A percentile compares a stretch with the other conserved stretches of the same genome.
Conservation (phyloP, 92 coral and sea anemone genomes). For the Ricordea florida region DNA sequence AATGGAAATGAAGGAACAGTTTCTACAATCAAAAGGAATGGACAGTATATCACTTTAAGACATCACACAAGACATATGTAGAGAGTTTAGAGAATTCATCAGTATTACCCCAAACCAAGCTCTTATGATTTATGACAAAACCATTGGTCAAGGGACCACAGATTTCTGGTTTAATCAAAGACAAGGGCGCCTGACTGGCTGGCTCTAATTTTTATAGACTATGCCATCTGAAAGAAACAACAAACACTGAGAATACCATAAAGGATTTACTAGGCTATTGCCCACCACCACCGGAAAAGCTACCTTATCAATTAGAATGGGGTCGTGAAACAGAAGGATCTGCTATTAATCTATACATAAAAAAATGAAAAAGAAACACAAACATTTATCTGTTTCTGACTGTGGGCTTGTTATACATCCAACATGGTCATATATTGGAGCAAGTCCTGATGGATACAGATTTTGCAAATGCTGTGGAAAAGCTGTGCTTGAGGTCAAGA, state of each 20-base stretch:
- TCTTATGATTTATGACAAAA: slow-evolving; percentile 35
- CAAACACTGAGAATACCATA: slow-evolving; percentile 54
- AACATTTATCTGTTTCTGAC: background rate
- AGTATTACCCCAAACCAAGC: slow-evolving; percentile 19
- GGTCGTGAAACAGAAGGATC: slow-evolving; percentile 25
- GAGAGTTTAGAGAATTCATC: background rate
- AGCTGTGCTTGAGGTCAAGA: slow-evolving; percentile 33
- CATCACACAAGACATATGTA: background rate
- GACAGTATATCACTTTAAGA: background rate
- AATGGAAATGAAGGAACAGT: background rate
- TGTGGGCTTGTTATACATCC: slow-evolving; percentile 31
- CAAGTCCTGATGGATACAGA: slow-evolving; percentile 34
- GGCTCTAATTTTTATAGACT: slow-evolving; percentile 48
- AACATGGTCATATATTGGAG: slow-evolving; percentile 24
- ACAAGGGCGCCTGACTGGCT: slow-evolving; percentile 39
- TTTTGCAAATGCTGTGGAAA: slow-evolving; percentile 34
- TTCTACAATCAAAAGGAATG: too few relatives aligned
- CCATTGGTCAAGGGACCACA: slow-evolving; percentile 44
- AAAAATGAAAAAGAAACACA: background rate
- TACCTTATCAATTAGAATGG: slow-evolving; percentile 48
- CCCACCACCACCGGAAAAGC: slow-evolving; percentile 20
- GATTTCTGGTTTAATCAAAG: slow-evolving; percentile 49
- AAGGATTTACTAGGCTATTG: slow-evolving; percentile 55
- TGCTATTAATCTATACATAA: background rate
- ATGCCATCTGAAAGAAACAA: slow-evolving; percentile 52